Evolutionary conservation across 2,888 invertebrate species (phyloP).

Genomic region (Psococerastis gibbosa): DNA sequence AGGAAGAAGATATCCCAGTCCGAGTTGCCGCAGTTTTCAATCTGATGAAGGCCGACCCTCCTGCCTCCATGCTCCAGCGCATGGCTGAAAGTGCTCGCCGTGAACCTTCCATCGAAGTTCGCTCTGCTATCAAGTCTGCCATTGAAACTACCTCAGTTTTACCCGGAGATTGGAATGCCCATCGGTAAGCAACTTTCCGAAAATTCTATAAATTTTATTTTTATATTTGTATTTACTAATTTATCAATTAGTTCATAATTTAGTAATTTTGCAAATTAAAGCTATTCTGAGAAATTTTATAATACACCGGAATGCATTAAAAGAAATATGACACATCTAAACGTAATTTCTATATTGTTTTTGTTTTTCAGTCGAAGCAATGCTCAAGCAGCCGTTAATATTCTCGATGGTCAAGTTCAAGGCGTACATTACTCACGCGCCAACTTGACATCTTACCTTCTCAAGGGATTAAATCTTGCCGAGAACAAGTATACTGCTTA

Average conservation of each 20-base stretch:
- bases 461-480: constrained; percentile 25
- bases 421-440: constrained; percentile 18
- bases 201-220: too few species aligned
- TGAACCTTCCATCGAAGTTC: constrained; percentile 42
- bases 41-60: constrained; percentile 39
- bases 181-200: constrained; percentile 3
- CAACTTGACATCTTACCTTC: constrained; percentile 17
- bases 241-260: too few species aligned
- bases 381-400: constrained; percentile 29
- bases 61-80: constrained; percentile 40
- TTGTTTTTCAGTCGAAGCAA: constrained; percentile 25
- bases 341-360: too few species aligned
- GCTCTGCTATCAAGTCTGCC: constrained; percentile 41
- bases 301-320: too few species aligned
- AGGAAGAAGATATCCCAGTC: constrained; percentile 41
- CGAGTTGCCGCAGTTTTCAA: constrained; percentile 42
- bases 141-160: constrained; percentile 33
- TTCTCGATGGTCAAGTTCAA: constrained; percentile 25
- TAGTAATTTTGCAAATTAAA: too few species aligned
- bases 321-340: too few species aligned
- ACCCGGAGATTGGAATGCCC: not conserved
- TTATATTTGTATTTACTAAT: too few species aligned
- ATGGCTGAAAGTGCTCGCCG: constrained; percentile 48
- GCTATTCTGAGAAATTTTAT: too few species aligned
- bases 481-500: constrained; percentile 26